Base-by-base conservation (phyloP, 2,888 invertebrate species). In the Caenorhabditis angaria region DNA sequence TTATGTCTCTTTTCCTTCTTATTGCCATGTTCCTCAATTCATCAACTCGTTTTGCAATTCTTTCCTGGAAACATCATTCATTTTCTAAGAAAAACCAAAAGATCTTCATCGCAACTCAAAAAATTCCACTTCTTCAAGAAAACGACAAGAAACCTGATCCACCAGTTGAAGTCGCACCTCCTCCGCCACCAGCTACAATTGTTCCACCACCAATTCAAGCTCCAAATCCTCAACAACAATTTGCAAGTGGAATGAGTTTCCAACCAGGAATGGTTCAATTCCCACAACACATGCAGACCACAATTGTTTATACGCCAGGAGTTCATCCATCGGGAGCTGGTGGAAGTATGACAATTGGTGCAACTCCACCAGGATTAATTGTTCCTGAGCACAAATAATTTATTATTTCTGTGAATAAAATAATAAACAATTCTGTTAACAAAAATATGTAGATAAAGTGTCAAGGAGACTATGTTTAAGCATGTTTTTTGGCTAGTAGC, bases 281-380 rank as follows among this genome's bases (percentile, higher is more conserved):
- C 29, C 72, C 72, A 8, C 65, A 60, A 22, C 64, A 72, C 24
- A 68, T 72, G 68, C 67, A 64, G n/a, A 68, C 72, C 6, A 72
- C 72, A 3, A 72, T 72, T 35, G 72, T 72, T 10, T 72, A 72
- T 28, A 72, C 72, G 29, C 72, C 72, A 24, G 22, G 61, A 35
- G 24, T 50, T 32, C 32, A 32, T 41, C 41, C 41, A 14, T 12
- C 41, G 14, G 18, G 10, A 18, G 41, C 2, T 41, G 41, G 10
- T 32, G 32, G 6, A 12, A 12, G 6, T 32, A 12, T 12, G 32
- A 12, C 32, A 41, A 6, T 14, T 41, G 41, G 14, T 14, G 8
- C 41, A 41, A 5, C 14, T 12, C 41, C 41, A 14, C 41, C 41
- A 12, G 41, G 41, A 41, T 10, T 41, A 18, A 41, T 10, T 14